A percentile compares a stretch with the other conserved stretches of the same genome.
phyloP scores from a whole-genome alignment of 2,888 invertebrate species.

The Caenorhabditis panamensis region DNA sequence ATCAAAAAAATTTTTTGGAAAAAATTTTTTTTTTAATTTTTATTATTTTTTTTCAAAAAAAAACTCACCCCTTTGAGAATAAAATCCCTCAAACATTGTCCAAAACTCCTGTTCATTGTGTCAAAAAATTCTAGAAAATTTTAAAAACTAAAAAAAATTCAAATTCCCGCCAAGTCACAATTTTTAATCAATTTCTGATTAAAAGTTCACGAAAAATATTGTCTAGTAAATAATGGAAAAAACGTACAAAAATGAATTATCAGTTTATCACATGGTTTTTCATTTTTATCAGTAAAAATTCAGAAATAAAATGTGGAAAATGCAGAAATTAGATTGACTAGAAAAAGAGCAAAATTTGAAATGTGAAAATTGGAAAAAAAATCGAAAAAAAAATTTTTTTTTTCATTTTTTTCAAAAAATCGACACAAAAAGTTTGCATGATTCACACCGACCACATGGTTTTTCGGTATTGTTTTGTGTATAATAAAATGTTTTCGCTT shows the following conservation, averaged over 20 bases:
- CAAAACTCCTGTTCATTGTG: too few species aligned
- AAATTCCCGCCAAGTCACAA: neutral
- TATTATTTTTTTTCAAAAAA: neutral
- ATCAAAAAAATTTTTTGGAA: neutral
- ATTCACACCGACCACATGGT: too few species aligned
- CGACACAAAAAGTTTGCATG: too few species aligned
- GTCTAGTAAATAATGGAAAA: neutral
- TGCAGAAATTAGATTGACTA: neutral
- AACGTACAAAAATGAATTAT: neutral
- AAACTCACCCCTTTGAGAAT: conserved; percentile 41
- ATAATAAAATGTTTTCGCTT: too few species aligned
- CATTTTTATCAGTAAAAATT: neutral
- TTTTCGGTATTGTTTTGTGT: too few species aligned
- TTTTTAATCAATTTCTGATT: too few species aligned
- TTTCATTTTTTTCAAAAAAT: neutral
- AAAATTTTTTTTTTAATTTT: neutral
- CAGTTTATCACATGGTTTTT: conserved; percentile 25
- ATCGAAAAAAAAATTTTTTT: neutral
- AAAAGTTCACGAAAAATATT: too few species aligned
- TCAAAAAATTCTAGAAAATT: too few species aligned
- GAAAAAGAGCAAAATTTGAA: conserved; percentile 17
- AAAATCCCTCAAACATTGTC: conserved; percentile 24
- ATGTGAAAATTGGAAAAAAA: neutral
- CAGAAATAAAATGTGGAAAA: neutral
- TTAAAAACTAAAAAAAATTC: conserved; percentile 2